Base-by-base conservation (phyloP, 2,888 invertebrate genomes). In the Drosophila suboccidentalis region DNA sequence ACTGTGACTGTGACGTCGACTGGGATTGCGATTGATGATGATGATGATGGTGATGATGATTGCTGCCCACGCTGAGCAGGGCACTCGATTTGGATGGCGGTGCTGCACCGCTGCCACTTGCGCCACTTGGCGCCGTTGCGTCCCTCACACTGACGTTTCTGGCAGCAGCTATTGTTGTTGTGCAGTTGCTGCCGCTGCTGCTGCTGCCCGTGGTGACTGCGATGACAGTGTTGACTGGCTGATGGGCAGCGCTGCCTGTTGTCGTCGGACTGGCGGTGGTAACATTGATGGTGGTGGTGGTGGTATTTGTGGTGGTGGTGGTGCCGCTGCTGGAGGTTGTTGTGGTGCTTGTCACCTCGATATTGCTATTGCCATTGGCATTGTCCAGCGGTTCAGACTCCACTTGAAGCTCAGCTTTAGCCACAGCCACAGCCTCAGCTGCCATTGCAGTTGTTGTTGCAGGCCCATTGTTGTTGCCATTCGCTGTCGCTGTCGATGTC, bases 41-140 rank as follows among this genome's bases (percentile, higher is more conserved):
- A 53, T 78, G 79, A 51, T 87, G 87, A 55, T 70, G 82, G 36
- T 77, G 81, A 32, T 79, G 78, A 55, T 80, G 83, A 65, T 87
- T 83, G 54, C 75, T 87, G 63, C 70, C 71, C 22, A 88, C 88
- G 38, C 71, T 85, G n/a, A 87, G 64, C 60, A 88, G 58, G 0
- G 61, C 78, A 65, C 69, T 76, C 15, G 82, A 76, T 74, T 81
- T 49, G 62, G 73, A 36, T 11, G 76, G 26, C 19, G 69, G 17
- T 8, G 74, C 32, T 26, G 68, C 29, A 10, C 62, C 39, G 47
- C 71, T 51, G 69, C 55, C 46, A 15, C 69, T 59, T 19, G 71
- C 49, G 65, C 55, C 46, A n/a, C 69, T 59, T 15, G 71, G 58
- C 54, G 49, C 44, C n/a, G 64, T 49, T n/a, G 68, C 51, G 50